phyloP scores from a whole-genome alignment of 2,113 vertebrate genomes.

The Gambusia affinis region DNA sequence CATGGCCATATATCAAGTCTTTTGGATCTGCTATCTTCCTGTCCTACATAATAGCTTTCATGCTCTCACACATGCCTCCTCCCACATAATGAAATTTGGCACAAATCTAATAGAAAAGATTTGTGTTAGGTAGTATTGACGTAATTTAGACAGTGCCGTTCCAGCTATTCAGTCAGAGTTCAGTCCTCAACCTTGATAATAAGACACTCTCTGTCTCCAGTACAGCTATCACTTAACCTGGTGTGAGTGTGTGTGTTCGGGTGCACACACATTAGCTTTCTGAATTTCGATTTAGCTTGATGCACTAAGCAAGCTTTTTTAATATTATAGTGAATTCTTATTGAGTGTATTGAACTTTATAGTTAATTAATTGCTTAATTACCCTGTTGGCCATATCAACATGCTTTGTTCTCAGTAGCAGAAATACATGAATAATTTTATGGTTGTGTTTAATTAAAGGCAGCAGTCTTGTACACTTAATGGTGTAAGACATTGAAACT shows the following conservation, averaged over 20 bases:
- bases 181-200: neutral
- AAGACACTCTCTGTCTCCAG: neutral
- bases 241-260: neutral
- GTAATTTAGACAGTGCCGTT: neutral
- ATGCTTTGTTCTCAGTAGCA: neutral
- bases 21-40: neutral
- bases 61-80: neutral
- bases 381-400: neutral
- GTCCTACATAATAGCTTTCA: neutral
- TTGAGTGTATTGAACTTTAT: neutral
- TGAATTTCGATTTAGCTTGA: neutral
- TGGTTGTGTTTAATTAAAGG: conserved; percentile 6
- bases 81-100: neutral
- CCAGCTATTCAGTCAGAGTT: neutral
- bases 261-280: neutral
- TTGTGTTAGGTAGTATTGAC: neutral
- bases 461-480: neutral
- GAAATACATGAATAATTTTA: neutral
- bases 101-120: neutral
- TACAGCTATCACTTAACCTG: neutral
- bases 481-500: neutral
- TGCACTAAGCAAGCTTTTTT: neutral
- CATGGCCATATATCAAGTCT: neutral
- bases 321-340: neutral
- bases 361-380: neutral